phyloP scores from a whole-genome alignment of 37 sponge, comb jelly and placozoan species.

The Lycopodina hypogea region DNA sequence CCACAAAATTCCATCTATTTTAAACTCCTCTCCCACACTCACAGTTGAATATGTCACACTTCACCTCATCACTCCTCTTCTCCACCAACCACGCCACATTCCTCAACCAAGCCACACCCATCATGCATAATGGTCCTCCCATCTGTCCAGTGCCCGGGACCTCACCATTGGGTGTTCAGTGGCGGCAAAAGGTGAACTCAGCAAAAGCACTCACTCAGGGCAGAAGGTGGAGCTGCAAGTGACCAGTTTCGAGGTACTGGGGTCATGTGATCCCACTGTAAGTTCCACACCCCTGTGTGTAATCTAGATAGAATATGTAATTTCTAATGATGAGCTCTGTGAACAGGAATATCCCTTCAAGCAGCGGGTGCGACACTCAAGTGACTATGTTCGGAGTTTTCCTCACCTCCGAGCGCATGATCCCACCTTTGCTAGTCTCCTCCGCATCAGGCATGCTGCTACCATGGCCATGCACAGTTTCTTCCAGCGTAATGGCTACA shows the following conservation, averaged over 20 bases:
- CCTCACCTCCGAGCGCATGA: conserved; percentile 81
- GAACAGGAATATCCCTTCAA: conserved; percentile 71
- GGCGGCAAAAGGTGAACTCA: conserved; percentile 38
- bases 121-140: no score
- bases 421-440: conserved; percentile 60
- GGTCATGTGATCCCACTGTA: conserved; percentile 61
- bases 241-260: conserved; percentile 33
- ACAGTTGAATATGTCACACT: background rate
- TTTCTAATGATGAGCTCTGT: background rate
- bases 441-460: conserved; percentile 66
- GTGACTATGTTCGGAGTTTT: conserved; percentile 77
- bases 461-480: conserved; percentile 64
- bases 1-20: no score
- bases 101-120: background rate
- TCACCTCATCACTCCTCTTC: no score
- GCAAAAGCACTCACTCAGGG: conserved; percentile 23
- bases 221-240: conserved; percentile 57
- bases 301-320: background rate
- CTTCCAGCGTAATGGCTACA: conserved; percentile 58
- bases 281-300: background rate
- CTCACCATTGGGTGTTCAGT: conserved; percentile 61
- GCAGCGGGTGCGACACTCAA: conserved; percentile 34
- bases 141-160: background rate
- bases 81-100: no score
- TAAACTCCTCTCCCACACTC: background rate